These are phyloP conservation scores for Eubasilissa regina DNA, from an alignment of 1,140 invertebrate species.

Conservation along the genomic window DNA sequence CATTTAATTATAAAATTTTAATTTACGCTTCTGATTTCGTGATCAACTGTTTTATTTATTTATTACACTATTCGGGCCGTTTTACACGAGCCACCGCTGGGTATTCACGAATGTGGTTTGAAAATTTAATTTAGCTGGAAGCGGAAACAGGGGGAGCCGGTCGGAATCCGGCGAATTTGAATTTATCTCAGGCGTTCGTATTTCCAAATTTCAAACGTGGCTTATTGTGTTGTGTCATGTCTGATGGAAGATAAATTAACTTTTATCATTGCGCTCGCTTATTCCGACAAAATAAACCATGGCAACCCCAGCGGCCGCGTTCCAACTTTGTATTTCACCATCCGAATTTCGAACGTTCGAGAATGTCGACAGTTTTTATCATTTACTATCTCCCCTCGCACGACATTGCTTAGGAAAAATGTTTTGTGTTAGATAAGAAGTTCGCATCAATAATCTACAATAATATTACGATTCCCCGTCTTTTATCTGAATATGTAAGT, in stretches of 20 bases:
- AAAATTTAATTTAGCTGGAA: conserved; percentile 59
- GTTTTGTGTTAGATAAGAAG: too few relatives aligned
- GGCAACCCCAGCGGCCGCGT: conserved; percentile 27
- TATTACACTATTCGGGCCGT: too few relatives aligned
- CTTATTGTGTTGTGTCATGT: conserved; percentile 61
- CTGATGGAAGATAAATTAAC: conserved; percentile 61
- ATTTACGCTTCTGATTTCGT: too few relatives aligned
- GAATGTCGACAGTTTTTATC: too few relatives aligned
- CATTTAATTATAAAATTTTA: too few relatives aligned
- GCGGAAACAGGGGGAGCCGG: conserved; percentile 38
- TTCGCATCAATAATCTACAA: too few relatives aligned
- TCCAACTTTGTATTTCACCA: conserved; percentile 25
- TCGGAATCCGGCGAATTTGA: conserved; percentile 60
- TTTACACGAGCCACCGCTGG: conserved; percentile 40
- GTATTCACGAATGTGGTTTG: conserved; percentile 52
- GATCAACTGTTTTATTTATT: too few relatives aligned
- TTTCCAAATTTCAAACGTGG: conserved; percentile 51
- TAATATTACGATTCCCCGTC: too few relatives aligned
- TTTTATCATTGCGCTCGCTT: conserved; percentile 57
- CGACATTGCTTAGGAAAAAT: too few relatives aligned
- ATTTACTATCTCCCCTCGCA: too few relatives aligned
- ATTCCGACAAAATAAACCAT: conserved; percentile 40
- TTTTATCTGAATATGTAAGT: too few relatives aligned
- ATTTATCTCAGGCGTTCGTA: conserved; percentile 59
- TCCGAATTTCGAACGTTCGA: background rate